Base-by-base conservation (phyloP, 2,113 vertebrate genomes). In the Indicator indicator region DNA sequence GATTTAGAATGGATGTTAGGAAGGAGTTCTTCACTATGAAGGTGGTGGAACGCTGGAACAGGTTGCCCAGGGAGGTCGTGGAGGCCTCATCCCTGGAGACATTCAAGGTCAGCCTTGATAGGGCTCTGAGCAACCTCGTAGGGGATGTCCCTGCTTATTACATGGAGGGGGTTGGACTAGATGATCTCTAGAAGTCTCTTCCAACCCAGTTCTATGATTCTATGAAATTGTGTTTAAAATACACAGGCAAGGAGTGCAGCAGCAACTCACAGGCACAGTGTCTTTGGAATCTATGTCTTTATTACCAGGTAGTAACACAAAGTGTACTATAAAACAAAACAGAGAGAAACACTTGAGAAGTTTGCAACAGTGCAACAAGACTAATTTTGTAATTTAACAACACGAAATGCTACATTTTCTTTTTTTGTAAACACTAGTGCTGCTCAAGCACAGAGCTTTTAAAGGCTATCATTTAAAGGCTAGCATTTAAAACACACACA, bases 381-480 rank as follows among this genome's bases (percentile, higher is more conserved):
- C 46, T 50, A 74, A 78, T 78, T 75, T 14, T 83, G 30, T 33
- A 62, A n/a, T 81, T 89, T 30, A 74, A 67, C 77, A 55, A 90
- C 77, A 89, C 18, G 12, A 64, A 88, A 83, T 27, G 73, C 48
- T 83, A 62, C 27, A 30, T 83, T 93, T 92, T 88, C 44, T 56
- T 74, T 54, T 54, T 71, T 46, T 86, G 63, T 58, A 83, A 93
- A 86, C 46, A 72, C 27, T 21, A 18, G 68, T 36, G 19, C 60
- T 78, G 17, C 38, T 86, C 20, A 79, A 89, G 30, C 54, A 58
- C 0, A n/a, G 64, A 83, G 30, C 74, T 86, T 86, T 85, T 68
- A 86, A 84, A 81, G 73, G 62, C 76, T 93, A 93, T 90, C 83
- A n/a, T n/a, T n/a, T n/a, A n/a, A n/a, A n/a, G n/a, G n/a, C n/a